Base-by-base conservation (phyloP, 2,797 vertebrate species). In the Anguilla megastoma region DNA sequence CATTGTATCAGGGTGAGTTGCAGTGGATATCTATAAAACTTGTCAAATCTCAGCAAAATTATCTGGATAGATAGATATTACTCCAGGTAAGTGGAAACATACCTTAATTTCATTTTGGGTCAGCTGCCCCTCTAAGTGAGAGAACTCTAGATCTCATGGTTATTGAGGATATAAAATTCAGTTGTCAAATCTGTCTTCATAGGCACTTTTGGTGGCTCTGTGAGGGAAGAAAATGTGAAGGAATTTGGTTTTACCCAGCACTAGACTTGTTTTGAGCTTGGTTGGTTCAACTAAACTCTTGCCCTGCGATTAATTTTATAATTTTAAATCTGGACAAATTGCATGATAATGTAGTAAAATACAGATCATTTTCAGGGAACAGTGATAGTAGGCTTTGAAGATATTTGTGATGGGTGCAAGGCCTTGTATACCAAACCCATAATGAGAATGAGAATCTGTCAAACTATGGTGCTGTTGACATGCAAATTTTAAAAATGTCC, bases 91-190 rank as follows among this genome's bases (percentile, higher is more conserved):
- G 41, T 45, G 41, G 41, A 45, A 45, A 45, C 41, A 45, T 45
- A 45, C 41, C 41, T 45, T 45, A 45, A 45, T 45, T 45, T 45
- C 41, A 45, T 45, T 45, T 45, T 95, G 94, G 94, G 95, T 94
- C 93, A 94, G 91, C 5, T 90, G 90, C 85, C 66, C 48, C 16
- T 84, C 41, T 56, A 16, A 48, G 41, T 10, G 79, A 76, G 71
- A 85, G 50, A 58, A 54, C 24, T 56, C 45, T 86, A 88, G 58
- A 5, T 33, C 1, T 41, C 33, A 8, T 63, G 24, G 10, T 54
- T 86, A 52, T 85, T 66, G n/a, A 27, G 87, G 27, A 33, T 88
- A 82, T 82, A 0, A 48, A 50, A n/a, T 41, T 33, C 18, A 79
- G 1, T 48, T 9, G 45, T 50, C 45, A n/a, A 82, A n/a, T 9